Conservation (phyloP, 1,140 invertebrate species). For the Cotesia vestalis region DNA sequence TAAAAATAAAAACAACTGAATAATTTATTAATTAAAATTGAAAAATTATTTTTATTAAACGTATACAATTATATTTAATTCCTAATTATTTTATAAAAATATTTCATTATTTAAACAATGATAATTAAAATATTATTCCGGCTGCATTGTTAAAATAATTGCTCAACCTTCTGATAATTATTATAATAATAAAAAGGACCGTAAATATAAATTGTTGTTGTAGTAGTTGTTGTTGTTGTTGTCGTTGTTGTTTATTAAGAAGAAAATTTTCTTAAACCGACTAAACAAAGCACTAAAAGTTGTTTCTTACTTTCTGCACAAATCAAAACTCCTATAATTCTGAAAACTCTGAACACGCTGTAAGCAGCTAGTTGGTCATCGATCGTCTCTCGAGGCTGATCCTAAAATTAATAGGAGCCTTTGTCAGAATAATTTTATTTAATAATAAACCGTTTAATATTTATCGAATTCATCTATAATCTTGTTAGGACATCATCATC, state of each 20-base stretch:
- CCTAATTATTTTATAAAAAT: neutral
- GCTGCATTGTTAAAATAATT: constrained; percentile 9
- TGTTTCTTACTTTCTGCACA: constrained; percentile 64
- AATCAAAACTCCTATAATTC: constrained; percentile 58
- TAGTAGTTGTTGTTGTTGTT: too few relatives aligned
- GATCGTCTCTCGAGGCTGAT: constrained; percentile 34
- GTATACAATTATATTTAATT: neutral
- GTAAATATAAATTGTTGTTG: too few relatives aligned
- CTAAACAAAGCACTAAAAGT: constrained; percentile 29
- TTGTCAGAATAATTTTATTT: constrained; percentile 18
- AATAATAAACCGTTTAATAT: constrained; percentile 13
- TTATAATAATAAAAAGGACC: too few relatives aligned
- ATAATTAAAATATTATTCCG: constrained; percentile 2
- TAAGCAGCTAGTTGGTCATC: constrained; percentile 28
- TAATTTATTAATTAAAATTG: too few relatives aligned
- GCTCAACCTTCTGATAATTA: constrained; percentile 17
- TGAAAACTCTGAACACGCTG: constrained; percentile 31
- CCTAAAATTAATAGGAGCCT: constrained; percentile 32
- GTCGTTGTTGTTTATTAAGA: constrained; percentile 3
- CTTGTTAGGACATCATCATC: neutral
- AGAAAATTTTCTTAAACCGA: constrained; percentile 7
- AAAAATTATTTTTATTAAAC: too few relatives aligned
- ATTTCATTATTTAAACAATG: neutral
- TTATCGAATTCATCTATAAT: constrained; percentile 2
- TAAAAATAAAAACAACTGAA: too few relatives aligned